These are phyloP conservation scores for Trochalopteron elliotii DNA, from an alignment of 2,113 vertebrate genomes.

Conservation along the genomic window DNA sequence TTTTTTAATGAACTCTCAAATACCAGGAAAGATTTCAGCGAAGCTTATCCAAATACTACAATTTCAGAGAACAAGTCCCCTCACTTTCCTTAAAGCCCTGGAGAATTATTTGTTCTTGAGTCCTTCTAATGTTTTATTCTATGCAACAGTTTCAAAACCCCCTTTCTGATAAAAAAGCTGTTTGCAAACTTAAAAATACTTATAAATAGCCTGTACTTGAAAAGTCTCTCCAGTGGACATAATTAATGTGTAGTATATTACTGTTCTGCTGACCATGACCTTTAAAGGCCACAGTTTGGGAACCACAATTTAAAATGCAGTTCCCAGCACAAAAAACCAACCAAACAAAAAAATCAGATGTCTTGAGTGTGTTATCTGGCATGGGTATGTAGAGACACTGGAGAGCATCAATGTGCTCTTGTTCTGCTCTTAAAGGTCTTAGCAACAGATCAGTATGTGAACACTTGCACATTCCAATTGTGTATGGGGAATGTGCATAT, in stretches of 20 bases:
- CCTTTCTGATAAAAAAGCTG: neutral
- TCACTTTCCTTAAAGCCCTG: neutral
- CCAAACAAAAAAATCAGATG: neutral
- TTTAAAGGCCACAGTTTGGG: neutral
- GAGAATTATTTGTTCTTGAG: neutral
- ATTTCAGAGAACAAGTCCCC: neutral
- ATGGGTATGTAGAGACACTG: rapidly evolving
- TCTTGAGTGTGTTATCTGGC: neutral
- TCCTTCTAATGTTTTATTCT: neutral
- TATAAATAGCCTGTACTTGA: neutral
- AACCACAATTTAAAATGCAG: neutral
- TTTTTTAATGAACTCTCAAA: no score
- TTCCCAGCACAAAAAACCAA: neutral
- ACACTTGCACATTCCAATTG: neutral
- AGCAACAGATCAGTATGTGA: neutral
- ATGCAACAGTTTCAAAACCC: neutral
- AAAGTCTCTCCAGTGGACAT: neutral
- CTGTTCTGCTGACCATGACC: neutral
- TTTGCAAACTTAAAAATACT: neutral
- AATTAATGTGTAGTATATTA: neutral
- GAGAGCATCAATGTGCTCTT: neutral
- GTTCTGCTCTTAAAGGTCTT: neutral
- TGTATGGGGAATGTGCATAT: neutral
- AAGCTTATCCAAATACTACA: neutral
- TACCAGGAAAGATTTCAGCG: no score